Percentiles rank a stretch among this genome's conserved stretches.
Evolutionary conservation across 30 jellyfish, hydroid and myxozoan species (phyloP).

Genomic region (Cassiopea xamachana): DNA sequence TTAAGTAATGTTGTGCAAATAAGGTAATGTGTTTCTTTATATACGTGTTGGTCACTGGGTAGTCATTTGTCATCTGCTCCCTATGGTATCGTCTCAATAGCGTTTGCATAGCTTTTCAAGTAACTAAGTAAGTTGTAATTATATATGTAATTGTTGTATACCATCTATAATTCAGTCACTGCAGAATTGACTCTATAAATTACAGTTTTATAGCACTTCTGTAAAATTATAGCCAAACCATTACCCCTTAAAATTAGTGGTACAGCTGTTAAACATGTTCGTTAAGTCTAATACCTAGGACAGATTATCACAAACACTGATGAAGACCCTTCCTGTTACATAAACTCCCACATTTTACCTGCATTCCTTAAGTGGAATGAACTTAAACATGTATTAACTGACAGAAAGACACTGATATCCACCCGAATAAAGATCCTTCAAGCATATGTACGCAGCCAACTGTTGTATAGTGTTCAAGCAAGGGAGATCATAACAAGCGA

Average conservation of each 20-base stretch:
- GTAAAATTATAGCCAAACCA: too few species aligned
- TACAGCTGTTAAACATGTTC: background rate
- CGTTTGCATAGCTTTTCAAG: too few species aligned
- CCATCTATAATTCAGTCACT: too few species aligned
- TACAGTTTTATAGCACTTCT: too few species aligned
- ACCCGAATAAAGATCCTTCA: background rate
- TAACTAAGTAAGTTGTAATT: too few species aligned
- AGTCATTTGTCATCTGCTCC: too few species aligned
- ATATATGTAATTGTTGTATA: too few species aligned
- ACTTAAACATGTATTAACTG: background rate
- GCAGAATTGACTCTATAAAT: too few species aligned
- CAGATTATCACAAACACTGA: background rate
- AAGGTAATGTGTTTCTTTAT: too few species aligned
- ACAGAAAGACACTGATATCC: constrained; percentile 6
- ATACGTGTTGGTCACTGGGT: too few species aligned
- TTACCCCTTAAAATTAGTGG: background rate
- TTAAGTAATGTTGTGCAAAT: too few species aligned
- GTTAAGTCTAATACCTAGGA: background rate
- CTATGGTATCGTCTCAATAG: too few species aligned
- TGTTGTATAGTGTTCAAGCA: background rate
- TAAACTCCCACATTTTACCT: background rate
- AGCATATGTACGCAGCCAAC: background rate
- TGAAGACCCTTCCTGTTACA: constrained; percentile 4
- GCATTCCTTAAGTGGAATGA: constrained; percentile 1
- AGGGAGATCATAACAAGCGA: background rate